Evolutionary conservation across 1,140 invertebrate genomes (phyloP).

Genomic region (Procambarus clarkii): DNA sequence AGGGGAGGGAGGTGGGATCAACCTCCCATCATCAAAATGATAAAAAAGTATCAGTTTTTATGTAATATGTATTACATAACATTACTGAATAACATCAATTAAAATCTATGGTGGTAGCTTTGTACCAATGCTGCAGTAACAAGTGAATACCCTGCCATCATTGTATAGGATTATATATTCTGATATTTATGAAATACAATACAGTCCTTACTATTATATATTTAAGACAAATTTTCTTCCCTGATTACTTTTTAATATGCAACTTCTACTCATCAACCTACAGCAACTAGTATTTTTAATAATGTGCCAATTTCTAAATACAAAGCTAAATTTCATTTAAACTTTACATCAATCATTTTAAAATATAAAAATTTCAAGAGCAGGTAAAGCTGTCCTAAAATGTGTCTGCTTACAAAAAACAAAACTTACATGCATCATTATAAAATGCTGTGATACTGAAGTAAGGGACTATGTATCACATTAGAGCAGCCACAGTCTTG

Average conservation of each 20-base stretch:
- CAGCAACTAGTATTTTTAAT: neutral
- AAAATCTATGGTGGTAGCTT: conserved; percentile 35
- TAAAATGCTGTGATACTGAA: neutral
- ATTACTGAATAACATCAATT: conserved; percentile 12
- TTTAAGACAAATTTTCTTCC: neutral
- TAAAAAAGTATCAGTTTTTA: neutral
- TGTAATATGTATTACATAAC: neutral
- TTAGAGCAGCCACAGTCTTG: neutral
- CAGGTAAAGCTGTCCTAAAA: conserved; percentile 17
- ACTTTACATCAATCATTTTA: neutral
- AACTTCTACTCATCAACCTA: conserved; percentile 1
- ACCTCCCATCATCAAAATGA: neutral
- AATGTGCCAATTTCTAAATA: neutral
- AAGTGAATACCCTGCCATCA: conserved; percentile 36
- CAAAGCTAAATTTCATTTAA: neutral
- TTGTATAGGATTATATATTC: conserved; percentile 15
- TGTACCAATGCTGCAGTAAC: conserved; percentile 32
- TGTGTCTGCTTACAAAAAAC: neutral
- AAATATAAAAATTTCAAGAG: neutral
- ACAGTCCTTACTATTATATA: neutral
- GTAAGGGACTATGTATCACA: neutral
- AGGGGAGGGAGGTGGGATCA: neutral
- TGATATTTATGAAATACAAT: conserved; percentile 17
- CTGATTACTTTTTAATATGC: conserved; percentile 4
- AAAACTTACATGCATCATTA: neutral